Conservation (phyloP, 1,140 invertebrate genomes). For the Episyrphus balteatus region DNA sequence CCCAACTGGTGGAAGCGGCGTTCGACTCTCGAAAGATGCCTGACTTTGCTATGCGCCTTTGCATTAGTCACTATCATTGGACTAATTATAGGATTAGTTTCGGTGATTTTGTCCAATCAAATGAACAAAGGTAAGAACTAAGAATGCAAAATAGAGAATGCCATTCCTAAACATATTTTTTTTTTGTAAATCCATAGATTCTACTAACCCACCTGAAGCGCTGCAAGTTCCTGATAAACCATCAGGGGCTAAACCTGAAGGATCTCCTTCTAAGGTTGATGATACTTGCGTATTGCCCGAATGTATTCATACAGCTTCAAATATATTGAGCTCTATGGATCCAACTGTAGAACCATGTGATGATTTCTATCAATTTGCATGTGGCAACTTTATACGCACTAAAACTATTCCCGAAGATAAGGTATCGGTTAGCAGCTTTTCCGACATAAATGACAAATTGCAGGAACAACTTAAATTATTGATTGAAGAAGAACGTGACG, state of each 20-base stretch:
- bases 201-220: conserved; percentile 11
- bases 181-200: conserved; percentile 1
- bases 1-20: conserved; percentile 79
- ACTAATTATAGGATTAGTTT: conserved; percentile 54
- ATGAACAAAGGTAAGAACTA: conserved; percentile 12
- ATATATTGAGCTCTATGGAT: conserved; percentile 62
- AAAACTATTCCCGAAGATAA: conserved; percentile 72
- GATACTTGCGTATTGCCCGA: conserved; percentile 47
- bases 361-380: conserved; percentile 78
- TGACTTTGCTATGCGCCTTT: conserved; percentile 54
- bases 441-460: conserved; percentile 65
- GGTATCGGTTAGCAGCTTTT: conserved; percentile 67
- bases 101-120: conserved; percentile 31
- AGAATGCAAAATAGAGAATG: background rate
- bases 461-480: conserved; percentile 65
- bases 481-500: conserved; percentile 54
- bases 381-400: conserved; percentile 60
- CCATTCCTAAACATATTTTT: background rate
- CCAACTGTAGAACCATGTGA: conserved; percentile 69
- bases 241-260: conserved; percentile 9
- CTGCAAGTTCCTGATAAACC: conserved; percentile 12
- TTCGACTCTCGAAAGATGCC: conserved; percentile 61
- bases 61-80: conserved; percentile 51
- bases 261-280: conserved; percentile 9
- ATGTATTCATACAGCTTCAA: conserved; percentile 61